Base-by-base conservation (phyloP, 2,113 vertebrate genomes). In the Thamnaconus septentrionalis region DNA sequence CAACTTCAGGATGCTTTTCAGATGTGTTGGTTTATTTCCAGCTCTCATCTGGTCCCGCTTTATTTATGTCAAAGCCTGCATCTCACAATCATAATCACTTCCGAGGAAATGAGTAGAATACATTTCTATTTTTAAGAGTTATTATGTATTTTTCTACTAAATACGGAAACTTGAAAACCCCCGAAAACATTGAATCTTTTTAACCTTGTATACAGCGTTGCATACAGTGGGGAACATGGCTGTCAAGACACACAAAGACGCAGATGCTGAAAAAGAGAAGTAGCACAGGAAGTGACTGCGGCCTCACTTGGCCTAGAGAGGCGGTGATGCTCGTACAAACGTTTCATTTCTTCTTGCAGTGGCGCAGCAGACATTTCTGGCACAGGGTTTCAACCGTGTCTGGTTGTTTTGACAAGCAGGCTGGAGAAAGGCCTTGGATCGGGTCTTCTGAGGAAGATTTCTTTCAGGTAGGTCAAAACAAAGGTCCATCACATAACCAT, bases 241-340 rank as follows among this genome's bases (percentile, higher is more conserved):
- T 50, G 48, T n/a, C 9, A 50, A 50, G 48, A n/a, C n/a, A 73
- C 68, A 73, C 68, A 69, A 62, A 74, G 45, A 49, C 42, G 3
- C 46, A n/a, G 31, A 47, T 8, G 48, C 44, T 9, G 39, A 81
- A 59, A 86, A 83, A 56, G 83, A 90, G 90, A 92, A 92, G 89
- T 92, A 64, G 79, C 71, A 89, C 91, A 92, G 91, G 91, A 92
- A 92, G 88, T 89, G 69, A 79, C 54, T 79, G 81, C 85, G 83
- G 82, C 88, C 82, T 84, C 55, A 78, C 87, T 87, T 69, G 3
- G 52, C 57, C 63, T 71, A 41, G 41, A 66, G 59, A 54, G 44
- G 64, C 7, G 56, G 6, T 49, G 65, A 80, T 58, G 55, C 56
- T 66, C 31, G 7, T 43, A 40, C 12, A 74, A 18, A 66, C 31